Conservation (phyloP, 1,140 invertebrate species). For the Drosophila pseudoobscura region DNA sequence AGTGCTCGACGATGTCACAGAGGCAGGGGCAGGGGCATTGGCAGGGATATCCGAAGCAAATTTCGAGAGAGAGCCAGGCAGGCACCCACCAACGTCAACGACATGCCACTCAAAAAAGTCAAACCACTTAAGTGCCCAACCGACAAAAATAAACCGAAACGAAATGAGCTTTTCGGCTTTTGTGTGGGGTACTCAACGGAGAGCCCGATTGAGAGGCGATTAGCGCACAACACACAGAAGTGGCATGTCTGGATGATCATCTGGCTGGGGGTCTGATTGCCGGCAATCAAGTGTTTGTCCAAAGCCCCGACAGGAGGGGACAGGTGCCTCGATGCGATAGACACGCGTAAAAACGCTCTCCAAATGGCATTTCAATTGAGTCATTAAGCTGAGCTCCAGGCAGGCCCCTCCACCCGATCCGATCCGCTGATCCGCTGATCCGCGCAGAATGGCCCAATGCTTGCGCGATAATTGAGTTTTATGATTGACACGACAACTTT, state of each 20-base stretch:
- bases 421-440: neutral
- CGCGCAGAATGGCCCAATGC: conserved; percentile 28
- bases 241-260: conserved; percentile 80
- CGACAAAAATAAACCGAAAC: conserved; percentile 32
- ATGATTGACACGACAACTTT: conserved; percentile 81
- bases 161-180: conserved; percentile 45
- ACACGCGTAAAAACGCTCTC: conserved; percentile 74
- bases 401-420: neutral
- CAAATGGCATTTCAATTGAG: conserved; percentile 75
- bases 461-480: conserved; percentile 79
- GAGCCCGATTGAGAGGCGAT: conserved; percentile 69
- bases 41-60: conserved; percentile 24
- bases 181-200: too few species aligned
- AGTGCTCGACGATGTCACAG: conserved; percentile 27
- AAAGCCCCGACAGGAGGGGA: neutral
- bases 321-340: conserved; percentile 2
- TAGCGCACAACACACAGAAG: conserved; percentile 75
- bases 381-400: conserved; percentile 61
- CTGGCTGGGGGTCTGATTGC: conserved; percentile 62
- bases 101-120: conserved; percentile 72
- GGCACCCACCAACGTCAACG: conserved; percentile 67
- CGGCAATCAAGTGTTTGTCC: conserved; percentile 53
- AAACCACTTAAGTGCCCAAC: conserved; percentile 67
- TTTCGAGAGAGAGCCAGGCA: conserved; percentile 32
- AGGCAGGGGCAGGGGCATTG: conserved; percentile 37